Conservation (phyloP, 2,888 invertebrate species). For the Capitulum mitella region DNA sequence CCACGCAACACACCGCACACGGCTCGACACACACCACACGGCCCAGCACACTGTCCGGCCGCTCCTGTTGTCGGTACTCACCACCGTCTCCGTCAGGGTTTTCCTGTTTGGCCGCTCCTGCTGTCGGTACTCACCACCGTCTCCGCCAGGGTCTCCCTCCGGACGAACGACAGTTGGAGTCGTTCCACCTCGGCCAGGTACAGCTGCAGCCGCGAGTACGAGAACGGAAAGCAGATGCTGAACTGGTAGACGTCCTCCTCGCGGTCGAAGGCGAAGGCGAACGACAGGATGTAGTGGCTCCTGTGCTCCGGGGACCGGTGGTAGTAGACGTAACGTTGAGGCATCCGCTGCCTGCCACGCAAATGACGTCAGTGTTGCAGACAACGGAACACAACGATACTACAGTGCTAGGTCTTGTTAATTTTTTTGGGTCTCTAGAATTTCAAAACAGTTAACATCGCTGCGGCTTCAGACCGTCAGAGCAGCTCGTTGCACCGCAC, state of each 20-base stretch:
- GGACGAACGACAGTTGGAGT: conserved; percentile 53
- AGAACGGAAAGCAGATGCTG: conserved; percentile 86
- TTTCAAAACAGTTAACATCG: no score
- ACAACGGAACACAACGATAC: no score
- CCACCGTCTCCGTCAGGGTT: conserved; percentile 50
- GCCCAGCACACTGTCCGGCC: no score
- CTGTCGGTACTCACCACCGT: not conserved
- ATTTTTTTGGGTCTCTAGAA: no score
- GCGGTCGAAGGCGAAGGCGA: conserved; percentile 88
- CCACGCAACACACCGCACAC: no score
- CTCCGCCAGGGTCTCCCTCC: conserved; percentile 60
- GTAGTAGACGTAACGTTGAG: conserved; percentile 78
- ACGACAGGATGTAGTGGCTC: conserved; percentile 77
- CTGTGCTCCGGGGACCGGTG: conserved; percentile 82
- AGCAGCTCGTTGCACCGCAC: no score
- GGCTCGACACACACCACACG: no score
- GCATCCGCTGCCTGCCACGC: conserved; percentile 61
- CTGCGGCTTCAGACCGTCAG: no score
- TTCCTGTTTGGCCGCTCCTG: no score
- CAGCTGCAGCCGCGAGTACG: conserved; percentile 82
- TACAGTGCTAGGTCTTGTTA: no score
- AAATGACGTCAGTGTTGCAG: no score
- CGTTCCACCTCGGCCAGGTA: conserved; percentile 67
- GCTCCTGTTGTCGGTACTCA: not conserved
- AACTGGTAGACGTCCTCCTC: conserved; percentile 95